Conservation (phyloP, 2,888 invertebrate species). For the Patella caerulea region DNA sequence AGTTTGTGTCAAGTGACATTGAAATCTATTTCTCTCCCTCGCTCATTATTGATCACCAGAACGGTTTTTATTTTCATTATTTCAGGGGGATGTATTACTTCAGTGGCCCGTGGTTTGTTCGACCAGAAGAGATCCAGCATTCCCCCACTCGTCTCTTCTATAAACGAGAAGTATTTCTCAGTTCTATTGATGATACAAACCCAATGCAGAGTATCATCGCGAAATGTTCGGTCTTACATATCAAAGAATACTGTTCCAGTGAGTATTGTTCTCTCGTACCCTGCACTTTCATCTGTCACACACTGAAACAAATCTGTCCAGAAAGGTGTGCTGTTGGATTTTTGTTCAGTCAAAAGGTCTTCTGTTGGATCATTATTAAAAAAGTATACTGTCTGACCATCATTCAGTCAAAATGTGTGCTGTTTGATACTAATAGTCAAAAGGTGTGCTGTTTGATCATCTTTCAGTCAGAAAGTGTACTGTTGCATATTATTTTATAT, state of each 20-base stretch:
- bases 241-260: constrained; percentile 90
- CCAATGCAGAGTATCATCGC: constrained; percentile 92
- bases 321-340: too few relatives aligned
- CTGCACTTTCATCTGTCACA: too few relatives aligned
- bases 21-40: background rate
- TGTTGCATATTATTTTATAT: too few relatives aligned
- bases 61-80: constrained; percentile 42
- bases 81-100: constrained; percentile 90
- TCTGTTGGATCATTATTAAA: too few relatives aligned
- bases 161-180: constrained; percentile 92
- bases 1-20: too few relatives aligned
- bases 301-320: too few relatives aligned
- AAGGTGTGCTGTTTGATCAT: too few relatives aligned
- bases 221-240: constrained; percentile 90
- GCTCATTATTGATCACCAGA: background rate
- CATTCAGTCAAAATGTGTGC: too few relatives aligned
- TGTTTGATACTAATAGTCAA: too few relatives aligned
- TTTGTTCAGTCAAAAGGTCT: too few relatives aligned
- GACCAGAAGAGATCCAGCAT: constrained; percentile 89
- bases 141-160: constrained; percentile 81
- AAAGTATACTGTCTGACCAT: too few relatives aligned
- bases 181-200: constrained; percentile 91
- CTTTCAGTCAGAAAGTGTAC: too few relatives aligned
- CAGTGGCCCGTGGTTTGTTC: constrained; percentile 93
- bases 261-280: constrained; percentile 71